Percentiles rank a stretch among this genome's conserved stretches.
phyloP scores from a whole-genome alignment of 2,797 vertebrate species.

The Microctenopoma steveboyesi region DNA sequence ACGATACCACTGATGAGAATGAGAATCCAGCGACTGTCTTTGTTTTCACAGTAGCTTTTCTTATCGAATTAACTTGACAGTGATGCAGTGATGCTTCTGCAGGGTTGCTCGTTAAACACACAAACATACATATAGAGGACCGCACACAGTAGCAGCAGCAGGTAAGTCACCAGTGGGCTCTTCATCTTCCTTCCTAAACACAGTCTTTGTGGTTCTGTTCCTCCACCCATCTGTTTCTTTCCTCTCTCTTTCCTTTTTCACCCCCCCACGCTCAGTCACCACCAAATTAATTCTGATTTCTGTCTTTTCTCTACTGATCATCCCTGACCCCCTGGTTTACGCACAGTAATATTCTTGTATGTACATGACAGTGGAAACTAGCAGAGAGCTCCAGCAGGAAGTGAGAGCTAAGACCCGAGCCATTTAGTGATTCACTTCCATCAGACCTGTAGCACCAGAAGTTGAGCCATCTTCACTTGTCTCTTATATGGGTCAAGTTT shows the following conservation, averaged over 20 bases:
- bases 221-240: slow-evolving; percentile 39
- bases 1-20: not conserved
- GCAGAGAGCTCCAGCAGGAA: slow-evolving; percentile 12
- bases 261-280: slow-evolving; percentile 5
- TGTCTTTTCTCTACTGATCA: not conserved
- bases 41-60: not conserved
- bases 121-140: slow-evolving; percentile 10
- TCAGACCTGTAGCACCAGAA: too few relatives aligned
- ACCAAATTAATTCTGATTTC: not conserved
- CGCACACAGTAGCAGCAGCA: slow-evolving; percentile 23
- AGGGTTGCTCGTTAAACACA: slow-evolving; percentile 29
- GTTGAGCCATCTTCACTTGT: too few relatives aligned
- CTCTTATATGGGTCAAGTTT: too few relatives aligned
- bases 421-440: too few relatives aligned
- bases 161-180: slow-evolving; percentile 62
- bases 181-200: slow-evolving; percentile 55
- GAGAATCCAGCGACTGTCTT: not conserved
- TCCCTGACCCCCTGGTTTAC: not conserved
- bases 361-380: slow-evolving; percentile 7
- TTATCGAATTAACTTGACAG: slow-evolving; percentile 21
- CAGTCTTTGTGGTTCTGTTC: slow-evolving; percentile 21
- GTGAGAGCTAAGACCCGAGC: not conserved
- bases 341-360: not conserved
- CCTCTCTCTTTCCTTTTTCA: not conserved
- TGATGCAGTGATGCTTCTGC: slow-evolving; percentile 9